A percentile compares a stretch with the other conserved stretches of the same genome.
Evolutionary conservation across 2,113 vertebrate species (phyloP).

Genomic region (Cyanoderma ruficeps): DNA sequence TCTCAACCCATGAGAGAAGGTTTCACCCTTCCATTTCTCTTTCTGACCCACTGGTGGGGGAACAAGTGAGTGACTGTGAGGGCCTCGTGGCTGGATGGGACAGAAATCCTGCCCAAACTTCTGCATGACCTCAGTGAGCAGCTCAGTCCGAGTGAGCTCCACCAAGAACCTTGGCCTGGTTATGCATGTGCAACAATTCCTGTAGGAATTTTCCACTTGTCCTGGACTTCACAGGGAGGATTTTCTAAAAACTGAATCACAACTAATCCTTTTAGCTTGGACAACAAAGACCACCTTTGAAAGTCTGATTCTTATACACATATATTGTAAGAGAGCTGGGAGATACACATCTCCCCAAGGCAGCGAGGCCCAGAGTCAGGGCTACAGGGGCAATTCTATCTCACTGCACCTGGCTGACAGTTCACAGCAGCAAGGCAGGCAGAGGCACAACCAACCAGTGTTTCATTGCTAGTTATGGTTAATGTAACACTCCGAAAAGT

Average conservation of each 20-base stretch:
- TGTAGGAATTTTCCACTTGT: accelerated
- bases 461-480: background rate
- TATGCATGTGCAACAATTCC: accelerated
- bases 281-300: background rate
- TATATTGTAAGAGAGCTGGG: background rate
- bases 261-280: background rate
- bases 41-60: accelerated
- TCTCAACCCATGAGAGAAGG: background rate
- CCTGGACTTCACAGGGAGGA: background rate
- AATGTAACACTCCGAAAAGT: background rate
- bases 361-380: background rate
- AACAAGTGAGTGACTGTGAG: accelerated
- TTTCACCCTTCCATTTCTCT: background rate
- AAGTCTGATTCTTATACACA: background rate
- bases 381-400: background rate
- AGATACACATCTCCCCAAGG: background rate
- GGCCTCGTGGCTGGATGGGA: background rate
- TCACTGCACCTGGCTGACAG: background rate
- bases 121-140: background rate
- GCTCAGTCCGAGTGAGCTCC: background rate
- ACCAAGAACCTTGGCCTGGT: accelerated
- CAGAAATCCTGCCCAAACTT: background rate
- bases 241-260: background rate
- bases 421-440: background rate
- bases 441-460: background rate